Base-by-base conservation (phyloP, 2,797 vertebrate species). In the Allobates femoralis region DNA sequence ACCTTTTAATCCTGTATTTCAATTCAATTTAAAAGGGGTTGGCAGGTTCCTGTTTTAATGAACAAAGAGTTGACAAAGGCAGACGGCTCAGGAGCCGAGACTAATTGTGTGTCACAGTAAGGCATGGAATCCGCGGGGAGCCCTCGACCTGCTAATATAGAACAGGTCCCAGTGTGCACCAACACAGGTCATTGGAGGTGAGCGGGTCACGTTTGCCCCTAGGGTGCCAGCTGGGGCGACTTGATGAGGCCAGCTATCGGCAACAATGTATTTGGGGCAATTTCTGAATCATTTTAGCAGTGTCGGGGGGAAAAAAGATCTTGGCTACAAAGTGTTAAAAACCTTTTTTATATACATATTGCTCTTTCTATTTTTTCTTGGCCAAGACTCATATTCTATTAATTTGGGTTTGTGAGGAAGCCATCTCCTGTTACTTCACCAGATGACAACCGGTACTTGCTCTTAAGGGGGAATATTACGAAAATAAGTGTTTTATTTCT, bases 181-280 rank as follows among this genome's bases (percentile, higher is more conserved):
- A 64, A 75, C 83, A 66, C 62, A 37, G 62, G 83, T 86, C 51
- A 75, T 53, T 26, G 69, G 55, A 67, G 75, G 50, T 83, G 87
- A 89, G 73, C 55, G 37, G 73, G 78, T 88, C 91, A 89, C 74
- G 12, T 89, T 88, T 89, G 79, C 86, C 87, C 67, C 87, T 85
- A 67, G 12, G 75, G 4, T 88, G 73, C 85, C 51, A 5, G 1
- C 62, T 88, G 86, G 51, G 55, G 50, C 55, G 50, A 37, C 71
- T 76, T 88, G 83, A 88, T 88, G 78, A 88, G 78, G 77, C 58
- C 53, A 84, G 78, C 28, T 28, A 51, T 84, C 55, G 81, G 56
- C 67, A 32, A 75, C 41, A 28, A 53, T 81, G 46, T 81, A 84
- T 84, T 30, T 88, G 77, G 86, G 86, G 69, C 78, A 85, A 81